A percentile compares a stretch with the other conserved stretches of the same genome.
Conservation (phyloP, 2,888 invertebrate genomes). For the Tachina lurida region DNA sequence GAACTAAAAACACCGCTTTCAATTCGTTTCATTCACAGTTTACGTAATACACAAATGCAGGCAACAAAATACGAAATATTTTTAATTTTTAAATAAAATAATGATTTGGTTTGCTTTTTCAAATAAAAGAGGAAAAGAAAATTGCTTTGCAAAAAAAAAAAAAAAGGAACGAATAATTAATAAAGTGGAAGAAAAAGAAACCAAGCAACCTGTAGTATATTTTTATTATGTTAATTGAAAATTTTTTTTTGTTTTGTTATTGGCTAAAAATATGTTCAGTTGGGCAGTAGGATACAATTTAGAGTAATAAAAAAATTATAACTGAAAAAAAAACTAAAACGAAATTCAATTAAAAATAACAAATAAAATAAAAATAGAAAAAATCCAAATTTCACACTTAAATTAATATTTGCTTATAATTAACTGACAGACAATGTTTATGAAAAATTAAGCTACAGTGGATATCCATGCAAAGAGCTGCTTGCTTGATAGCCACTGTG, state of each 20-base stretch:
- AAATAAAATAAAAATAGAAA: constrained; percentile 6
- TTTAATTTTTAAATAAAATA: constrained; percentile 30
- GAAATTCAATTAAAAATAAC: constrained; percentile 24
- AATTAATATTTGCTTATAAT: constrained; percentile 41
- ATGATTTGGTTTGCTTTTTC: constrained; percentile 47
- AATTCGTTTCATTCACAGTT: constrained; percentile 44
- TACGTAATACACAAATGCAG: constrained; percentile 54
- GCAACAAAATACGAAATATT: neutral
- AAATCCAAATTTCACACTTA: constrained; percentile 44
- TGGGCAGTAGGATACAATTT: constrained; percentile 16
- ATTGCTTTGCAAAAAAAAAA: constrained; percentile 27
- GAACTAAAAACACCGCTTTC: constrained; percentile 65
- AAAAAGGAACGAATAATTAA: constrained; percentile 27
- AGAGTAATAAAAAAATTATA: constrained; percentile 16
- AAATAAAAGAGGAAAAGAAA: constrained; percentile 52
- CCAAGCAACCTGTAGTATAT: neutral
- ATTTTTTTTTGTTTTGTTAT: constrained; percentile 6
- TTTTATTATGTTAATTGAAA: constrained; percentile 25
- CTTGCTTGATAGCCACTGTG: too few relatives aligned
- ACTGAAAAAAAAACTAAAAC: constrained; percentile 39
- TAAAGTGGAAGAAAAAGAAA: constrained; percentile 42
- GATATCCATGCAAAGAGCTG: too few relatives aligned
- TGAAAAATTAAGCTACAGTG: too few relatives aligned
- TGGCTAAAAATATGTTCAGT: constrained; percentile 9
- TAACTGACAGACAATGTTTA: constrained; percentile 17